Evolutionary conservation across 2,888 invertebrate genomes (phyloP).

Genomic region (Ectemnius continuus): DNA sequence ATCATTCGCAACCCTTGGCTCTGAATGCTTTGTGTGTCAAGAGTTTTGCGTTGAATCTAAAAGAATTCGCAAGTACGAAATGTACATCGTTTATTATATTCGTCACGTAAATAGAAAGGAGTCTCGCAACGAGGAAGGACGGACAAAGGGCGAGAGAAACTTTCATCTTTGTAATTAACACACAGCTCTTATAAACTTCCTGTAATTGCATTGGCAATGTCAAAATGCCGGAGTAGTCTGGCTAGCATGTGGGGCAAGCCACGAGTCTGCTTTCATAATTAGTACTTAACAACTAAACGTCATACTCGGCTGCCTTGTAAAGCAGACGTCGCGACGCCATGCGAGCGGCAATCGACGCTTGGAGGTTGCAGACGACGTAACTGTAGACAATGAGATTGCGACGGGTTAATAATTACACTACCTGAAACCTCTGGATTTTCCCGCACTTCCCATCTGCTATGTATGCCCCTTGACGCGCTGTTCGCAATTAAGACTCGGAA

Average conservation of each 20-base stretch:
- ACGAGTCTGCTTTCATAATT: constrained; percentile 42
- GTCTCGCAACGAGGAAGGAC: no score
- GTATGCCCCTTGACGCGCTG: no score
- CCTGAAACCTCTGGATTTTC: constrained; percentile 5
- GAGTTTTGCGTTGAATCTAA: background rate
- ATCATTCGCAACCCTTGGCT: no score
- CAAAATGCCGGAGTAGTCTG: background rate
- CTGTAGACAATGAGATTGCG: constrained; percentile 42
- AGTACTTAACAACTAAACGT: constrained; percentile 36
- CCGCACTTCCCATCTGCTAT: no score
- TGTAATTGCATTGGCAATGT: constrained; percentile 9
- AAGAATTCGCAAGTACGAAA: no score
- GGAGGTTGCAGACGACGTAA: constrained; percentile 33
- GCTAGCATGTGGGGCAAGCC: background rate
- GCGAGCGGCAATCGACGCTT: constrained; percentile 32
- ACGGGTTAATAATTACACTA: constrained; percentile 49
- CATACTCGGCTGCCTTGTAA: constrained; percentile 18
- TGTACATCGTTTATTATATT: no score
- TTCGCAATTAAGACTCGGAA: background rate
- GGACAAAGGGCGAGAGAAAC: no score
- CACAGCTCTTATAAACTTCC: constrained; percentile 6
- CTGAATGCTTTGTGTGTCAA: no score
- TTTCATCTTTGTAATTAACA: no score
- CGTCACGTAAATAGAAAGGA: no score
- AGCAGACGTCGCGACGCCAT: constrained; percentile 21